These are phyloP conservation scores for Microplitis mediator DNA, from an alignment of 1,140 invertebrate species.

Conservation along the genomic window DNA sequence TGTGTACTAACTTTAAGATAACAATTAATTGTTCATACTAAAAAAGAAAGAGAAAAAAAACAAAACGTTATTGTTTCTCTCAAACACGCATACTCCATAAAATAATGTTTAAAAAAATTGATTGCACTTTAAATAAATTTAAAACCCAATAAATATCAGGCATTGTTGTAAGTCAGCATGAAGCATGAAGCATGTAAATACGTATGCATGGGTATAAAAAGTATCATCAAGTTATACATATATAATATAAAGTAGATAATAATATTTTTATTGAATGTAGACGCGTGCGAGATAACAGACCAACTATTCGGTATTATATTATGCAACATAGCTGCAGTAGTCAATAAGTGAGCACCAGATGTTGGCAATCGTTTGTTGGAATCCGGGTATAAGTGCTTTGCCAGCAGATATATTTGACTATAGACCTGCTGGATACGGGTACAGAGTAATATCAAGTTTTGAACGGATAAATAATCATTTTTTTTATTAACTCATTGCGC, in stretches of 20 bases:
- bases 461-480: too few relatives aligned
- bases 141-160: too few relatives aligned
- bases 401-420: conserved; percentile 12
- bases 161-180: too few relatives aligned
- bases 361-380: conserved; percentile 38
- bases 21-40: too few relatives aligned
- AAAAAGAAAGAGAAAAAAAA: too few relatives aligned
- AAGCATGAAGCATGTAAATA: too few relatives aligned
- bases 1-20: too few relatives aligned
- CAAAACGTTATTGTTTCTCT: too few relatives aligned
- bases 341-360: conserved; percentile 39
- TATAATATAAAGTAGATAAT: neutral
- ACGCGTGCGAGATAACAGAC: neutral
- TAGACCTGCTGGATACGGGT: neutral
- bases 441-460: neutral
- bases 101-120: too few relatives aligned
- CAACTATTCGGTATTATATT: conserved; percentile 18
- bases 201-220: neutral
- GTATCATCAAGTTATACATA: neutral
- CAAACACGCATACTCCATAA: too few relatives aligned
- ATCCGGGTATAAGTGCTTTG: conserved; percentile 31
- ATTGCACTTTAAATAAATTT: too few relatives aligned
- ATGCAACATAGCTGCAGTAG: conserved; percentile 26
- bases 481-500: too few relatives aligned
- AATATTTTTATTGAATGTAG: neutral